These are phyloP conservation scores for Scyliorhinus canicula DNA, from an alignment of 2,797 vertebrate genomes.

Conservation along the genomic window DNA sequence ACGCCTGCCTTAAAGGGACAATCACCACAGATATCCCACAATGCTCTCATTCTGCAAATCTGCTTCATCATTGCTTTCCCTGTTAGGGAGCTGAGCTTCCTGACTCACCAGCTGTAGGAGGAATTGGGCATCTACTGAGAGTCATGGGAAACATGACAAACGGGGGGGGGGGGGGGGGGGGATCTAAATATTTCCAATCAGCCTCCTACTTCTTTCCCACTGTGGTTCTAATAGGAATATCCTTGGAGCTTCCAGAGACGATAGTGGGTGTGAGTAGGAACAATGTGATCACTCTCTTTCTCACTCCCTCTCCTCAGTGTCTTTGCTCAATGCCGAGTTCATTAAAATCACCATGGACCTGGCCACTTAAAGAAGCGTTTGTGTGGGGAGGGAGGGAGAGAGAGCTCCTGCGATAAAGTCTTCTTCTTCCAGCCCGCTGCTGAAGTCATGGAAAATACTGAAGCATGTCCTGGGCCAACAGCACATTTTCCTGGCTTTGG, in stretches of 20 bases:
- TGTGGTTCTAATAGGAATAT: neutral
- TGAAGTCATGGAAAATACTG: slow-evolving; percentile 31
- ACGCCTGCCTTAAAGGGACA: too few relatives aligned
- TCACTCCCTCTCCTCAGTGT: neutral
- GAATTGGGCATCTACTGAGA: neutral
- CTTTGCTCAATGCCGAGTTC: neutral
- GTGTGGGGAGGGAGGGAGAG: too few relatives aligned
- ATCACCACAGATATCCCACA: too few relatives aligned
- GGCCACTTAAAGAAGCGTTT: neutral
- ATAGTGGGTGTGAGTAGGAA: neutral
- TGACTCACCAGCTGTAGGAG: neutral
- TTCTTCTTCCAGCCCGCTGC: neutral
- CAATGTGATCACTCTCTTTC: neutral
- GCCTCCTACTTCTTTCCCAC: neutral
- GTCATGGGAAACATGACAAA: neutral
- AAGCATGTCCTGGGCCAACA: neutral
- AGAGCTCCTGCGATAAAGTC: neutral
- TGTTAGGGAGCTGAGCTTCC: neutral
- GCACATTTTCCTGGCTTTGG: neutral
- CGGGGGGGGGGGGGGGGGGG: too few relatives aligned
- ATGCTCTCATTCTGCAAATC: neutral
- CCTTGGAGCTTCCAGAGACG: neutral
- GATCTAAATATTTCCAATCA: neutral
- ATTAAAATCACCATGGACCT: neutral
- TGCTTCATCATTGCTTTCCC: neutral